Base-by-base conservation (phyloP, 2,113 vertebrate genomes). In the Cyanocitta stelleri region DNA sequence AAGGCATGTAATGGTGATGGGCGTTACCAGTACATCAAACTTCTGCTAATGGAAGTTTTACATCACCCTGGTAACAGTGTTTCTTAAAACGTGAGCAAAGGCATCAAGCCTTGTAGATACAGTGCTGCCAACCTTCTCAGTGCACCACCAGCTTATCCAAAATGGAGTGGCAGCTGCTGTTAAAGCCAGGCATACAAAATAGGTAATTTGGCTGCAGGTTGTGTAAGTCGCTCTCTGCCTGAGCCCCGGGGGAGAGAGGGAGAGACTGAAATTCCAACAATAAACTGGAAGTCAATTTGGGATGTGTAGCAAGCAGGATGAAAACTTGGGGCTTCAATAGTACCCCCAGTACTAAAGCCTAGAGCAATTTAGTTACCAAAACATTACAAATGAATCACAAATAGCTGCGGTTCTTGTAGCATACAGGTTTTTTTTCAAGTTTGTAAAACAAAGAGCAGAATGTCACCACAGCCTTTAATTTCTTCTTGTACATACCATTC, bases 391-490 rank as follows among this genome's bases (percentile, higher is more conserved):
- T 13, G 3, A 54, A 89, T 43, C 92, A 89, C 96, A 75, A 67
- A 75, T 4, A 77, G 95, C 97, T 97, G 96, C 23, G 16, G 82
- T 85, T 71, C 91, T 78, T 11, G 2, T 20, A 81, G 95, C 81
- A 30, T 17, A 96, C 69, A 82, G 49, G 13, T 93, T 96, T 87
- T 74, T 86, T 92, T 88, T 97, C 96, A 97, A 96, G 97, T 97
- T 92, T 3, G 92, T 93, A 91, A 97, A 87, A 95, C 94, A 95
- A 96, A 97, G 92, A 97, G 96, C 96, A 90, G 93, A 93, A 97
- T 71, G 69, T 94, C 92, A 97, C 93, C 97, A 97, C 96, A 89
- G 97, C 96, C 80, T 96, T 68, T 73, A 97, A 90, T 94, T 88
- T 94, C 97, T 95, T 92, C 80, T 85, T 63, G 87, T 86, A 80